phyloP scores from a whole-genome alignment of 2,797 vertebrate species.

The Liparis tanakae region DNA sequence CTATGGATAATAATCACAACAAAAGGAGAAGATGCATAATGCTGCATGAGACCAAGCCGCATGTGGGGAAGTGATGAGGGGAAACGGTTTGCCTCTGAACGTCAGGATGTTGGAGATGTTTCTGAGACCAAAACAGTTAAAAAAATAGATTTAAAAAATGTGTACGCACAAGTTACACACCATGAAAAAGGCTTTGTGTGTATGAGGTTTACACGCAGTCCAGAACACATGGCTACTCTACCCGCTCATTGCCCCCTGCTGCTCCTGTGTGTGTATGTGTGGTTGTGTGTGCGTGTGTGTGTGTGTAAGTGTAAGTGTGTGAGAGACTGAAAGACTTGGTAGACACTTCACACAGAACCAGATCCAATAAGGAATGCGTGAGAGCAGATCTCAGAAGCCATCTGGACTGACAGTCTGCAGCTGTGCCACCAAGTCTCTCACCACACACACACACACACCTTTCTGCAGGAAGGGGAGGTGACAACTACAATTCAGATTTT shows the following conservation, averaged over 20 bases:
- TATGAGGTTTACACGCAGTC: constrained; percentile 7
- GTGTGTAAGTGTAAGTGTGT: background rate
- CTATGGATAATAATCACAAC: background rate
- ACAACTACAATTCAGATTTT: background rate
- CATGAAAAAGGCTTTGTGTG: background rate
- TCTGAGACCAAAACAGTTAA: background rate
- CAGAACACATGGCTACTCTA: constrained; percentile 8
- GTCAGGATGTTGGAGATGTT: background rate
- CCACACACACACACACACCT: constrained; percentile 1
- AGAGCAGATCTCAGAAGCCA: constrained; percentile 37
- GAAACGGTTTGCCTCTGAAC: background rate
- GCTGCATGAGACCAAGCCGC: background rate
- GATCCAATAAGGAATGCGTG: constrained; percentile 30
- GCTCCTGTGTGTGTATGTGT: background rate
- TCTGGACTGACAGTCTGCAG: constrained; percentile 42
- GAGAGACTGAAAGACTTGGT: constrained; percentile 4
- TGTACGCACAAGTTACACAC: background rate
- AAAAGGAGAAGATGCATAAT: background rate
- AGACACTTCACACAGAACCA: constrained; percentile 22
- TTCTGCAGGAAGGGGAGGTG: background rate
- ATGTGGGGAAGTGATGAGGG: background rate
- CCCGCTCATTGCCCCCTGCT: background rate
- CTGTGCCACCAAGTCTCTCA: constrained; percentile 24
- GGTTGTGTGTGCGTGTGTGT: background rate
- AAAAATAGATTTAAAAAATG: no score